Evolutionary conservation across 2,113 vertebrate species (phyloP), one percentile per base, ranked within the genome.

Genomic region (Labrus mixtus): DNA sequence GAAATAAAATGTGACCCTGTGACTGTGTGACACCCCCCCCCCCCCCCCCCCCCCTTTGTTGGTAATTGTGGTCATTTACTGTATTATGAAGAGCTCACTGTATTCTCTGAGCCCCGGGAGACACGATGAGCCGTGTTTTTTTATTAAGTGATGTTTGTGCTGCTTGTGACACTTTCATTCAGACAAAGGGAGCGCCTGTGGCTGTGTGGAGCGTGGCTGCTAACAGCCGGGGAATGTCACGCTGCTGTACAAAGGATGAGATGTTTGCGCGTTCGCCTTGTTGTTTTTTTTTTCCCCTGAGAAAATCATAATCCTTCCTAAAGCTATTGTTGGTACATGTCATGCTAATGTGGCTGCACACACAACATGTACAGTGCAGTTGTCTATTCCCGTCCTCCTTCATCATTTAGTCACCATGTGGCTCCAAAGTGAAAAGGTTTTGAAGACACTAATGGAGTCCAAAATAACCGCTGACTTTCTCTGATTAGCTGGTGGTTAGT

Each of bases 161-260:
- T 59, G 70, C 70, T 39, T 17, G 79, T 76, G 76, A 88, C 86
- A 70, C 86, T 85, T 84, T 60, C 57, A 78, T 68, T 71, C 53
- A 90, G 71, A 90, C 84, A 87, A 90, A 90, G 85, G 71, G 53
- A 46, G 73, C 23, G 63, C 70, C 79, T 20, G 76, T 74, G 73
- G 73, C 70, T 12, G 72, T 5, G 70, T 60, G 0, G 54, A 77
- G 79, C 58, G 55, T 5, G 53, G 58, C 72, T 53, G 76, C 54
- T 33, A 48, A 58, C 71, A 46, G 72, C 48, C 64, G 45, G 41
- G 29, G 23, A 8, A 4, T 41, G 63, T 51, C 72, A 63, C 25
- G 7, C 10, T 12, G 63, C 79, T 1, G 10, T 13, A 70, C 79
- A 79, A 66, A 82, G 75, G 43, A 70, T 4, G 61, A 66, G 55